Percentiles rank a stretch among this genome's conserved stretches.
Conservation (phyloP, 2,797 vertebrate genomes). For the Prunella strophiata region DNA sequence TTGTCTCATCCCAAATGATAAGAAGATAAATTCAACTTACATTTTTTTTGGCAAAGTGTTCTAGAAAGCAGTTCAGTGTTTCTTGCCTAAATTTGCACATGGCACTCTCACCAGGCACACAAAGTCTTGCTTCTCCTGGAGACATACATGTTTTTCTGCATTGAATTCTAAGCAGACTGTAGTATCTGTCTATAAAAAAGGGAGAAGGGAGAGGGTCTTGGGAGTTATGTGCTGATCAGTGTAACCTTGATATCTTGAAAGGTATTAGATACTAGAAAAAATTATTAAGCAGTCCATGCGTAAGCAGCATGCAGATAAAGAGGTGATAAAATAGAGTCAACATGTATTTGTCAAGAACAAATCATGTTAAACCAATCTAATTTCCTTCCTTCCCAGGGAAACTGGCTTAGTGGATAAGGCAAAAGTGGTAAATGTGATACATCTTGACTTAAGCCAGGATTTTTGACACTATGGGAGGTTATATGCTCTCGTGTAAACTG, state of each 20-base stretch:
- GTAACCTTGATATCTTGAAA: not conserved
- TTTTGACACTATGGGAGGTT: not conserved
- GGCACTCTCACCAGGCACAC: not conserved
- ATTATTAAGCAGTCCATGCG: not conserved
- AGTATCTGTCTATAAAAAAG: not conserved
- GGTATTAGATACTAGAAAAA: not conserved
- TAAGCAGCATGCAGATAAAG: slow-evolving; percentile 33
- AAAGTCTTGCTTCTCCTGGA: not conserved
- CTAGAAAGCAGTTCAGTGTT: not conserved
- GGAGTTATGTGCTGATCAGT: not conserved
- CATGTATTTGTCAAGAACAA: not conserved
- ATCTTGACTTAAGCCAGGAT: not conserved
- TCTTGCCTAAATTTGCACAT: not conserved
- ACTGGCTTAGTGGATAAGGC: not conserved
- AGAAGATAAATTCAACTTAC: not conserved
- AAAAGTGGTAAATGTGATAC: not conserved
- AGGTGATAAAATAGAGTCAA: slow-evolving; percentile 42
- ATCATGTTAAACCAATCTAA: not conserved
- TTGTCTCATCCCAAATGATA: not conserved
- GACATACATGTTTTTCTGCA: not conserved
- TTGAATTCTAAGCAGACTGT: not conserved
- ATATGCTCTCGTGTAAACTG: not conserved
- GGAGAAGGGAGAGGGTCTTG: not conserved
- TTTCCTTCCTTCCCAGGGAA: slow-evolving; percentile 32
- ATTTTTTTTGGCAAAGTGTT: not conserved